Conservation (phyloP, 2,113 vertebrate species). For the Tachuris rubrigastra region DNA sequence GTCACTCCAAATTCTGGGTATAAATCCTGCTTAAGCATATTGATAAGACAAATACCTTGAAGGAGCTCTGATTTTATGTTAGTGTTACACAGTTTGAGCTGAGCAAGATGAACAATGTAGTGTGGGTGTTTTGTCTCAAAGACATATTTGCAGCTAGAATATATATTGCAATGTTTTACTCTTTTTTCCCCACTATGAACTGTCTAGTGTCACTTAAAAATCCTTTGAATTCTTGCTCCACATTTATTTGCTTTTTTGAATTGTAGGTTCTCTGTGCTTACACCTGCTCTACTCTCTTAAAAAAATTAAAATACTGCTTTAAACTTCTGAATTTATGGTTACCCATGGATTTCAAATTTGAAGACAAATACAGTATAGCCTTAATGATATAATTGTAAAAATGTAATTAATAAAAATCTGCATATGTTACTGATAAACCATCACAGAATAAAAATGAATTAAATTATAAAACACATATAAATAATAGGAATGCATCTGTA, state of each 20-base stretch:
- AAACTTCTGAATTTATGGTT: neutral
- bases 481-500: constrained; percentile 22
- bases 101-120: neutral
- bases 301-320: neutral
- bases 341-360: neutral
- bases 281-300: neutral
- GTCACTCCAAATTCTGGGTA: neutral
- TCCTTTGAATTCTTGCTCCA: neutral
- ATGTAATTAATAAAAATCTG: neutral
- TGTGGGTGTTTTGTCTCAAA: neutral
- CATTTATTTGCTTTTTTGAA: neutral
- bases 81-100: neutral
- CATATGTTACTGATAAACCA: neutral
- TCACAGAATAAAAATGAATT: neutral
- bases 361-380: neutral
- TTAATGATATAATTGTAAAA: neutral
- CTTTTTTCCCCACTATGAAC: too few relatives aligned
- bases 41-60: fast-evolving
- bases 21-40: neutral
- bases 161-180: neutral
- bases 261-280: neutral
- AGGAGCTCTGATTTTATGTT: neutral
- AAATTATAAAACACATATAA: neutral
- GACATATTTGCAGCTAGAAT: neutral
- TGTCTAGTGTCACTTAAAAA: neutral